These are phyloP conservation scores for Holacanthella duospinosa DNA, from an alignment of 2,888 invertebrate genomes.

Conservation along the genomic window DNA sequence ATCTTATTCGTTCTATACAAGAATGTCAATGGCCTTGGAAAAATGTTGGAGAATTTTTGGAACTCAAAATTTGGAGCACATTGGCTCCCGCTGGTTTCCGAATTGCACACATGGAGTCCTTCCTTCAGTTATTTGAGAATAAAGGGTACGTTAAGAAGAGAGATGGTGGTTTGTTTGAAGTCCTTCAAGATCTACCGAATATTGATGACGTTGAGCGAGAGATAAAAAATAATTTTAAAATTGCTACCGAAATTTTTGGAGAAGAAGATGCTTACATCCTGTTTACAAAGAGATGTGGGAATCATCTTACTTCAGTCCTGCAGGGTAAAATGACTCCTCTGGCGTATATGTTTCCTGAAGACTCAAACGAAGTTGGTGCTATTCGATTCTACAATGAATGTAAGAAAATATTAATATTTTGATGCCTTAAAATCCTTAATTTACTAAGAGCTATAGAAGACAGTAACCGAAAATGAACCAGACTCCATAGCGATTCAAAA, in stretches of 20 bases:
- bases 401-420: too few species aligned
- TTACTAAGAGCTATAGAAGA: too few species aligned
- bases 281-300: neutral
- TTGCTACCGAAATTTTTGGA: neutral
- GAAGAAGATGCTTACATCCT: neutral
- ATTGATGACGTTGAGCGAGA: neutral
- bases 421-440: too few species aligned
- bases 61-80: neutral
- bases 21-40: slow-evolving; percentile 17
- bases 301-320: neutral
- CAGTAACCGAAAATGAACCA: too few species aligned
- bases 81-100: neutral
- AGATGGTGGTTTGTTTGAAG: too few species aligned
- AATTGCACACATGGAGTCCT: neutral
- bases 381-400: neutral
- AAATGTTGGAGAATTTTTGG: neutral
- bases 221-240: neutral
- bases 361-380: neutral
- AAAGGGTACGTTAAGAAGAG: neutral
- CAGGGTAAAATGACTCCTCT: too few species aligned
- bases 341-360: neutral
- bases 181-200: neutral
- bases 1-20: slow-evolving; percentile 16
- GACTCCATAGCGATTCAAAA: too few species aligned
- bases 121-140: neutral